Evolutionary conservation across 2,113 vertebrate genomes (phyloP).

Genomic region (Diadophis punctatus): DNA sequence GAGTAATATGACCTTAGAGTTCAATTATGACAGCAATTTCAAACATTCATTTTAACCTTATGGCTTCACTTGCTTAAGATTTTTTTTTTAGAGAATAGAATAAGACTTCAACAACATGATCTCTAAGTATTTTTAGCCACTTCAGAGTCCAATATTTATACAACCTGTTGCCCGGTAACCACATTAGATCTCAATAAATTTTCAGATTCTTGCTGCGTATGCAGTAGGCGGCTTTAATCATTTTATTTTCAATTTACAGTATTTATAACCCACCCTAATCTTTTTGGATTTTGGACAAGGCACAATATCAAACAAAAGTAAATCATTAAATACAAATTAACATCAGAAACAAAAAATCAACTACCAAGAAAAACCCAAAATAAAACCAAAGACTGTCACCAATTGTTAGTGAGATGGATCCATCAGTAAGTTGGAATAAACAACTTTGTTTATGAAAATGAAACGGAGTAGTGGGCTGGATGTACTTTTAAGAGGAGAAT

Average conservation of each 20-base stretch:
- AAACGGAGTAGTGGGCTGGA: fast-evolving
- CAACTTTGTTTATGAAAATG: neutral
- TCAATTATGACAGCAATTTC: neutral
- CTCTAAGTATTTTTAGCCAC: neutral
- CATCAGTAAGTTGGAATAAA: neutral
- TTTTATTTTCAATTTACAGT: neutral
- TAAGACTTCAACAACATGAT: neutral
- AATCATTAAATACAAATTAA: neutral
- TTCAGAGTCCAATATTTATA: neutral
- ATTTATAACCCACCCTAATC: neutral
- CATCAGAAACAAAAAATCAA: neutral
- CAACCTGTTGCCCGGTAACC: neutral
- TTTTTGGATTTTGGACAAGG: neutral
- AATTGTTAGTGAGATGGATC: neutral
- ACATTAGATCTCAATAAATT: neutral
- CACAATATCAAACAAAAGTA: neutral
- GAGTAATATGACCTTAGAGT: neutral
- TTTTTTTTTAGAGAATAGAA: neutral
- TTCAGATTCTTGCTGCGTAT: neutral
- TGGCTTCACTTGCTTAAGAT: neutral
- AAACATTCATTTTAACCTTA: neutral
- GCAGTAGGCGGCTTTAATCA: neutral
- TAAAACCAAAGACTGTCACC: neutral
- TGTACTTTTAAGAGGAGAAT: neutral
- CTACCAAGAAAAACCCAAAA: neutral